These are phyloP conservation scores for Dreissena rostriformis DNA, from an alignment of 1,140 invertebrate species.

Conservation along the genomic window DNA sequence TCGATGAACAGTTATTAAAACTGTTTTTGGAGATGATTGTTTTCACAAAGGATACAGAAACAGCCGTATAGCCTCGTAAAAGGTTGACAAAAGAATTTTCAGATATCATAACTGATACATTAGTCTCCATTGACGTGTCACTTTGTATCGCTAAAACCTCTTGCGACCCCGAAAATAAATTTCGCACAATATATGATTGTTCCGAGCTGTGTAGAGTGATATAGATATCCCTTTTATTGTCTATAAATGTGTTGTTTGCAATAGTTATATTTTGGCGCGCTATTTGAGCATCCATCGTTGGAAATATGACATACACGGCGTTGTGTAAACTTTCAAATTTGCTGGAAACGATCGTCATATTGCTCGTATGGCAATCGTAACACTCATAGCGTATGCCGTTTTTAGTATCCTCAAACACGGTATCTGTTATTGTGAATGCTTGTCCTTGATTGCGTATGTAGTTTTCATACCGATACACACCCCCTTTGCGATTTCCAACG, in stretches of 20 bases:
- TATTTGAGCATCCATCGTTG: too few species aligned
- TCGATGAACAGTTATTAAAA: conserved; percentile 8
- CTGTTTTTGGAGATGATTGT: not conserved
- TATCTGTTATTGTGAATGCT: not conserved
- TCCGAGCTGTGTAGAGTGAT: too few species aligned
- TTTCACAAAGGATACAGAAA: not conserved
- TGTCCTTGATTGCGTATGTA: not conserved
- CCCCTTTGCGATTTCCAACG: not conserved
- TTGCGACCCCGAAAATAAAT: not conserved
- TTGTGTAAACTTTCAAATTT: not conserved
- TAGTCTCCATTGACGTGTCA: not conserved
- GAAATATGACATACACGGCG: not conserved
- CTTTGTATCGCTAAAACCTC: not conserved
- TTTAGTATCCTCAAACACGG: not conserved
- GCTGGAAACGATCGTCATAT: not conserved
- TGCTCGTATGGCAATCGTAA: not conserved
- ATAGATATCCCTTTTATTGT: too few species aligned
- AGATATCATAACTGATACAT: not conserved
- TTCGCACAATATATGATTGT: not conserved
- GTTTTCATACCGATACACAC: not conserved
- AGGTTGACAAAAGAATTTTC: not conserved
- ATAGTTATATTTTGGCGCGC: too few species aligned
- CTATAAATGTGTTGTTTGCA: too few species aligned
- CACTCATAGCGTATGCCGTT: not conserved
- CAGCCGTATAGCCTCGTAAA: not conserved